A percentile compares a stretch with the other conserved stretches of the same genome.
These are phyloP conservation scores for Hecatera dysodea DNA, from an alignment of 2,888 invertebrate genomes.

Conservation along the genomic window DNA sequence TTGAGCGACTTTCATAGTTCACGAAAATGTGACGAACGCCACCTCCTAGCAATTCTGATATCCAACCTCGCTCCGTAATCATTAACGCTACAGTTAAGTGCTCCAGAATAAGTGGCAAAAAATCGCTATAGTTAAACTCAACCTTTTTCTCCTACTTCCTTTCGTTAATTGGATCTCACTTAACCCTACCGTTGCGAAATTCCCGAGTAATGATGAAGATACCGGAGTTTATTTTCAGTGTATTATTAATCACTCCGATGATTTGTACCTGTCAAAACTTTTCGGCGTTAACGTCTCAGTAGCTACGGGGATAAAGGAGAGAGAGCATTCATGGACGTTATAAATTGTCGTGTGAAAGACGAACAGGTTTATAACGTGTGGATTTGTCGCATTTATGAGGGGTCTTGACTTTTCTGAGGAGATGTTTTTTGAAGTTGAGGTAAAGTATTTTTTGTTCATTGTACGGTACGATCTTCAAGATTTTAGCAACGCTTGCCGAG, in stretches of 20 bases:
- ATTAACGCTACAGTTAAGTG: background rate
- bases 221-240: constrained; percentile 56
- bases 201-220: constrained; percentile 57
- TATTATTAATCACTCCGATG: constrained; percentile 66
- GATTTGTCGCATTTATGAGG: constrained; percentile 25
- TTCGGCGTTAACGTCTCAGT: constrained; percentile 56
- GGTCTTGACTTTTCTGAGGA: background rate
- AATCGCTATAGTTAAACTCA: background rate
- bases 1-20: background rate
- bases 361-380: constrained; percentile 32
- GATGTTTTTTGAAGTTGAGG: background rate
- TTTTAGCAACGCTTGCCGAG: no score
- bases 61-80: background rate
- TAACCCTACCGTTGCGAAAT: constrained; percentile 50
- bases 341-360: constrained; percentile 47
- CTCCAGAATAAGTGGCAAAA: background rate
- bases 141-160: constrained; percentile 22
- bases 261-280: constrained; percentile 69
- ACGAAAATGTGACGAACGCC: background rate
- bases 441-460: background rate
- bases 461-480: no score
- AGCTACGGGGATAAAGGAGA: constrained; percentile 26
- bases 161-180: constrained; percentile 34
- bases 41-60: background rate
- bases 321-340: constrained; percentile 32